Evolutionary conservation across 2,888 invertebrate species (phyloP).

Genomic region (Lingula anatina): DNA sequence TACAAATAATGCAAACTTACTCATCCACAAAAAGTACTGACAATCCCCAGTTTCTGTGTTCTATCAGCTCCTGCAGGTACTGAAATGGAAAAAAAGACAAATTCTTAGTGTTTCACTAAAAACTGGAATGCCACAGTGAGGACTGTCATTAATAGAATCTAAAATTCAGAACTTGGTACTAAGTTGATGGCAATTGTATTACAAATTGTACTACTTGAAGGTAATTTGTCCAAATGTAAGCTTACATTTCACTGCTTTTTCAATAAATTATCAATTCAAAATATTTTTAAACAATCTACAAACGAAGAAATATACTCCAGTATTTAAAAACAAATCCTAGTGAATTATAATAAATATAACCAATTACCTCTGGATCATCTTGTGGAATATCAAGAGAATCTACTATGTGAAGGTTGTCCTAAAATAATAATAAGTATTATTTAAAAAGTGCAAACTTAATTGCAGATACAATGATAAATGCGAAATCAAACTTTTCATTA

Average conservation of each 20-base stretch:
- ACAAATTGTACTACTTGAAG: too few relatives aligned
- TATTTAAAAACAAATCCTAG: background rate
- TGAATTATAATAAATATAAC: too few relatives aligned
- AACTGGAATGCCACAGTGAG: too few relatives aligned
- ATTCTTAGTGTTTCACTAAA: background rate
- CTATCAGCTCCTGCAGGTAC: constrained; percentile 74
- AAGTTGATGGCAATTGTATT: too few relatives aligned
- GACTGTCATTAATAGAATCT: too few relatives aligned
- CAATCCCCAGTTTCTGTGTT: constrained; percentile 88
- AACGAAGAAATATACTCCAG: background rate
- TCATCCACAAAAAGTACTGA: constrained; percentile 90
- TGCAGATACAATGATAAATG: background rate
- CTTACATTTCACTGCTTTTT: too few relatives aligned
- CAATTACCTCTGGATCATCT: constrained; percentile 65
- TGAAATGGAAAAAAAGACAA: constrained; percentile 33
- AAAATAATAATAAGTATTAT: constrained; percentile 13
- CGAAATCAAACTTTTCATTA: background rate
- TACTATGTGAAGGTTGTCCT: constrained; percentile 91
- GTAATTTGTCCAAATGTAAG: too few relatives aligned
- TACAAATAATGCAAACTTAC: constrained; percentile 57
- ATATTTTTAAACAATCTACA: background rate
- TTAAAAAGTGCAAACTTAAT: background rate
- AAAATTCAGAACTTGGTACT: too few relatives aligned
- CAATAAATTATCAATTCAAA: too few relatives aligned
- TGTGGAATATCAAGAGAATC: constrained; percentile 79